Conservation (phyloP, 2,888 invertebrate genomes). For the Microctonus hyperodae region DNA sequence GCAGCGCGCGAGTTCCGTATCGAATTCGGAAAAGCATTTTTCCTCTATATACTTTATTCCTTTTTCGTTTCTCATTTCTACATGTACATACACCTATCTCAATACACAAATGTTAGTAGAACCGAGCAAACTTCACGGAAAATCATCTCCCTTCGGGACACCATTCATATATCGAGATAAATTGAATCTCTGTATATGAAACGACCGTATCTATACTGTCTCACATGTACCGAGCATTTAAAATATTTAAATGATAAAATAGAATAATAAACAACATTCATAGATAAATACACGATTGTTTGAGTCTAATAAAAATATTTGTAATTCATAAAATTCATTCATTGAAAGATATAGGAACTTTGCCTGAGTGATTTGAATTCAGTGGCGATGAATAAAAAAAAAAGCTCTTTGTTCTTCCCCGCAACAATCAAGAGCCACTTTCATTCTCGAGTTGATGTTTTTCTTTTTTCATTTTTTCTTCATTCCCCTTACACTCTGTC, state of each 20-base stretch:
- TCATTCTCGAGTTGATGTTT: neutral
- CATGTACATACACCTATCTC: neutral
- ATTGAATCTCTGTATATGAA: constrained; percentile 22
- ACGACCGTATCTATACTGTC: neutral
- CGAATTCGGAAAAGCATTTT: constrained; percentile 21
- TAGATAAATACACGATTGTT: neutral
- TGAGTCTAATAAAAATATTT: neutral
- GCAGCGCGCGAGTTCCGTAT: constrained; percentile 15
- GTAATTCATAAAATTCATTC: neutral
- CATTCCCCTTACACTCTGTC: neutral
- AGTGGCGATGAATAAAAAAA: too few relatives aligned
- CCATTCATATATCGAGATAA: constrained; percentile 22
- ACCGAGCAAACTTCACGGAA: constrained; percentile 24
- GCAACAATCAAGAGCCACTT: constrained; percentile 1
- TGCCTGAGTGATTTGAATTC: neutral
- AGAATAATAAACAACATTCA: neutral
- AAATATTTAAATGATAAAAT: constrained; percentile 1
- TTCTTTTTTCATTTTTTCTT: neutral
- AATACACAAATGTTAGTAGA: neutral
- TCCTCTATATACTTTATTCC: neutral
- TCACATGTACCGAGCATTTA: neutral
- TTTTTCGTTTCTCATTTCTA: neutral
- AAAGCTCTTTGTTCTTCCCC: neutral
- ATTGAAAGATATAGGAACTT: neutral
- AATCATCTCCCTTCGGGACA: constrained; percentile 14